phyloP scores from a whole-genome alignment of 2,113 vertebrate genomes.

The Halcyon senegalensis region DNA sequence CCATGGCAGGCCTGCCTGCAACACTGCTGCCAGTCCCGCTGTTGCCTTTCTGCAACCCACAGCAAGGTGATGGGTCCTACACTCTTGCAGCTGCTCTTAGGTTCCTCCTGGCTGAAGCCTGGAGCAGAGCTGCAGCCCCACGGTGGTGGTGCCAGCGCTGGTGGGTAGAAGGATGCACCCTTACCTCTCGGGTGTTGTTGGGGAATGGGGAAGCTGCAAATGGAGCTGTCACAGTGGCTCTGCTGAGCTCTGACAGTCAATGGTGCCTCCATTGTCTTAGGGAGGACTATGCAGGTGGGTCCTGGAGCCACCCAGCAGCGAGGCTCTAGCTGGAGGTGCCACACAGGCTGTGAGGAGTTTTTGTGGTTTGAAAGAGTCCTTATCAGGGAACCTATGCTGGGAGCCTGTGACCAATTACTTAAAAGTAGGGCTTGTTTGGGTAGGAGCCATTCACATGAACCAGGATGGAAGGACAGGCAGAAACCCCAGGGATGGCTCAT shows the following conservation, averaged over 20 bases:
- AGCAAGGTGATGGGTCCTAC: neutral
- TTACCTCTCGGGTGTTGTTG: rapidly evolving
- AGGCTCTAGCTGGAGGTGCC: neutral
- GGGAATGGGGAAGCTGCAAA: neutral
- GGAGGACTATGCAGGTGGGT: neutral
- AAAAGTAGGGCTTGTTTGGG: neutral
- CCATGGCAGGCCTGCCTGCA: neutral
- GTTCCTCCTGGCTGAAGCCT: neutral
- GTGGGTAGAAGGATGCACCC: neutral
- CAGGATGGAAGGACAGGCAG: neutral
- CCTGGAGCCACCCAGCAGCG: neutral
- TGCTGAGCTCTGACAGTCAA: neutral
- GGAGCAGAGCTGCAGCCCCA: neutral
- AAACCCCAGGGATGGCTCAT: neutral
- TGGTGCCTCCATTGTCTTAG: rapidly evolving
- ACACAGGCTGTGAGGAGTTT: neutral
- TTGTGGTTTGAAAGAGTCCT: neutral
- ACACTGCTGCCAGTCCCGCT: neutral
- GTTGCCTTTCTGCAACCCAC: neutral
- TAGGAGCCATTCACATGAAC: neutral
- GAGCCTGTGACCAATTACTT: neutral
- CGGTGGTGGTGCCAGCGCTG: neutral
- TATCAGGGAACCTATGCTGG: neutral
- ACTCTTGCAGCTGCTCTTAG: neutral
- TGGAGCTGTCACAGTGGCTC: neutral